phyloP scores from a whole-genome alignment of 1,140 invertebrate genomes.

The Muscidifurax raptorellus region DNA sequence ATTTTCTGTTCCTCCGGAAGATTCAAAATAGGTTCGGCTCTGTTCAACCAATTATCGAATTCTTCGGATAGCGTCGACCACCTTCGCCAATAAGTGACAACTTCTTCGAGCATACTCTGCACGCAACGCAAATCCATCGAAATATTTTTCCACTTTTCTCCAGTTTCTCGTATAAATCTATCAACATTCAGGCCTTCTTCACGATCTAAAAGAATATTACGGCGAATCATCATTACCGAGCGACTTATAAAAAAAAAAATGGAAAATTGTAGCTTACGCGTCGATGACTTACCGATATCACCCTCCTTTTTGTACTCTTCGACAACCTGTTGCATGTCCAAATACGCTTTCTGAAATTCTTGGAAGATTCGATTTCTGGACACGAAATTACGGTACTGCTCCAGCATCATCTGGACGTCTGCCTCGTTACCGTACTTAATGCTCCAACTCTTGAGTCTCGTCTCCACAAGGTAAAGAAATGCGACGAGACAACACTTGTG shows the following conservation, averaged over 20 bases:
- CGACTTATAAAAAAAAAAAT: too few species aligned
- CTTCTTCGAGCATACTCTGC: constrained; percentile 91
- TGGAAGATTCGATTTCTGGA: constrained; percentile 94
- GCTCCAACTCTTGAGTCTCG: constrained; percentile 91
- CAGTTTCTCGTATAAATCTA: constrained; percentile 89
- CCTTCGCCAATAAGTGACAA: constrained; percentile 90
- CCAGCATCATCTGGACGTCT: constrained; percentile 87
- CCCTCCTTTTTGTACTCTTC: constrained; percentile 93
- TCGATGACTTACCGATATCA: constrained; percentile 79
- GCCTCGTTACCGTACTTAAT: constrained; percentile 91
- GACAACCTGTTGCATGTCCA: constrained; percentile 93
- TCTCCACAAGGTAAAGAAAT: constrained; percentile 92
- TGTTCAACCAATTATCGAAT: constrained; percentile 87
- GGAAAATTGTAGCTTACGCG: too few species aligned
- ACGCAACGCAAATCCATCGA: constrained; percentile 93
- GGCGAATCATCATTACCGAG: constrained; percentile 2
- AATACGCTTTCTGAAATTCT: constrained; percentile 93
- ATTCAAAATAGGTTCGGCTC: constrained; percentile 86
- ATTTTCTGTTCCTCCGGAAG: constrained; percentile 89
- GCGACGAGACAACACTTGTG: constrained; percentile 95
- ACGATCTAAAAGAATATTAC: constrained; percentile 76
- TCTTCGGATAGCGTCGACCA: constrained; percentile 85
- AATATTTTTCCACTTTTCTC: constrained; percentile 91
- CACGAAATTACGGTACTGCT: constrained; percentile 94
- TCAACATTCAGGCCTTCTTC: constrained; percentile 87